Evolutionary conservation across 1,140 invertebrate species (phyloP).

Genomic region (Scaptomyza pallida): DNA sequence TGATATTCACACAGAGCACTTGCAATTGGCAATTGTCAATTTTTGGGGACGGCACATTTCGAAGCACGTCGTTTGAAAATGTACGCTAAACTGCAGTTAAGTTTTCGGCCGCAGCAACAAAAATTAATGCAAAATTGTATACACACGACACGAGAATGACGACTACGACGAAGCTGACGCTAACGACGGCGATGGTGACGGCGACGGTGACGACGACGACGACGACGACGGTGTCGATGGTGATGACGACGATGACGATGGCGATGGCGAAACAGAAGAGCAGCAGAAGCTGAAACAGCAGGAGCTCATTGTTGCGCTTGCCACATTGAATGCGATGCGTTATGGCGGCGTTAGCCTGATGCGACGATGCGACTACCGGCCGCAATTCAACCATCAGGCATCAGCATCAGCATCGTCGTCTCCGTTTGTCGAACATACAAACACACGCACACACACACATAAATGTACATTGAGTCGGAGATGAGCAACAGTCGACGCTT

Average conservation of each 20-base stretch:
- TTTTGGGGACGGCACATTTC: conserved; percentile 44
- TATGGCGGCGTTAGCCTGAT: conserved; percentile 80
- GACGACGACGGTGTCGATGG: conserved; percentile 18
- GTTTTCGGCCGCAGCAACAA: conserved; percentile 63
- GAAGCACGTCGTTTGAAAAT: conserved; percentile 56
- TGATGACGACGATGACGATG: conserved; percentile 14
- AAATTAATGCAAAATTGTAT: conserved; percentile 81
- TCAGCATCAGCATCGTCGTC: conserved; percentile 58
- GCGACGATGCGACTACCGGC: conserved; percentile 81
- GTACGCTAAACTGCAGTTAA: conserved; percentile 71
- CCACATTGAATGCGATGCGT: conserved; percentile 82
- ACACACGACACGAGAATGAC: conserved; percentile 68
- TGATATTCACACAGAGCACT: conserved; percentile 44
- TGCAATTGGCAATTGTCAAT: conserved; percentile 30
- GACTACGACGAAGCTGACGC: conserved; percentile 13
- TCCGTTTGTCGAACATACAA: conserved; percentile 4
- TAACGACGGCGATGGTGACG: conserved; percentile 1
- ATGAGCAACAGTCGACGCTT: conserved; percentile 73
- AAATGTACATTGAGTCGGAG: conserved; percentile 38
- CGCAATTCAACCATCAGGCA: conserved; percentile 68
- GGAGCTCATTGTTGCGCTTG: conserved; percentile 80
- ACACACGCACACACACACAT: conserved; percentile 32
- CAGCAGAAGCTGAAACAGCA: conserved; percentile 38
- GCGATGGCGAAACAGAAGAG: conserved; percentile 28
- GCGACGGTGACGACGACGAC: conserved; percentile 25